Evolutionary conservation across 2,888 invertebrate genomes (phyloP).

Genomic region (Trichogramma evanescens): DNA sequence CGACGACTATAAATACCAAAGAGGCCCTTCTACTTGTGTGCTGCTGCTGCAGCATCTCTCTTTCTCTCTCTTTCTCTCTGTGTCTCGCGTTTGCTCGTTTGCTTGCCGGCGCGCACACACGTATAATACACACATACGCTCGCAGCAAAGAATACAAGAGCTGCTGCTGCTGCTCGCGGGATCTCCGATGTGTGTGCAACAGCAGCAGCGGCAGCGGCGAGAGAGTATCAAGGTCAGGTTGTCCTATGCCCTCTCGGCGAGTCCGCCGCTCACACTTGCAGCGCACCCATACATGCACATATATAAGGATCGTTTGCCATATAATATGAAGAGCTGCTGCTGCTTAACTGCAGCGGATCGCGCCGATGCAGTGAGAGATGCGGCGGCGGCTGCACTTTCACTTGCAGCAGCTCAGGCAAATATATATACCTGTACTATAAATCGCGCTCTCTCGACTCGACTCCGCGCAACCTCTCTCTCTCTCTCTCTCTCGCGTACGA

Average conservation of each 20-base stretch:
- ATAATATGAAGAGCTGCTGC: too few relatives aligned
- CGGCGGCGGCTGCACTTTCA: conserved; percentile 12
- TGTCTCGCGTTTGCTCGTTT: conserved; percentile 16
- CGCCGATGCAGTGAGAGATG: too few relatives aligned
- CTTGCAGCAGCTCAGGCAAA: conserved; percentile 1
- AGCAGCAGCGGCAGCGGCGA: not conserved
- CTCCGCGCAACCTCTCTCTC: conserved; percentile 9
- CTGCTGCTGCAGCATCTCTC: conserved; percentile 5
- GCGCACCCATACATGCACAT: too few relatives aligned
- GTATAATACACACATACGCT: too few relatives aligned
- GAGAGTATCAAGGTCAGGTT: conserved; percentile 19
- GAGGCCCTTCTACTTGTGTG: not conserved
- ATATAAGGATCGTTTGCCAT: too few relatives aligned
- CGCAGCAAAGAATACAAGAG: too few relatives aligned
- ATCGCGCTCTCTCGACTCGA: not conserved
- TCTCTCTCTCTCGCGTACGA: not conserved
- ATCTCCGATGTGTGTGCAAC: too few relatives aligned
- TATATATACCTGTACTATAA: not conserved
- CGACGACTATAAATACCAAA: conserved; percentile 25
- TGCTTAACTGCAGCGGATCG: too few relatives aligned
- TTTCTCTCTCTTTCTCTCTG: conserved; percentile 15
- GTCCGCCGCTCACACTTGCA: too few relatives aligned
- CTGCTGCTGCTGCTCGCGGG: too few relatives aligned
- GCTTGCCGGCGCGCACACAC: conserved; percentile 5
- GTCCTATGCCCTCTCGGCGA: too few relatives aligned